These are phyloP conservation scores for Diploptera punctata DNA, from an alignment of 2,888 invertebrate genomes.

Conservation along the genomic window DNA sequence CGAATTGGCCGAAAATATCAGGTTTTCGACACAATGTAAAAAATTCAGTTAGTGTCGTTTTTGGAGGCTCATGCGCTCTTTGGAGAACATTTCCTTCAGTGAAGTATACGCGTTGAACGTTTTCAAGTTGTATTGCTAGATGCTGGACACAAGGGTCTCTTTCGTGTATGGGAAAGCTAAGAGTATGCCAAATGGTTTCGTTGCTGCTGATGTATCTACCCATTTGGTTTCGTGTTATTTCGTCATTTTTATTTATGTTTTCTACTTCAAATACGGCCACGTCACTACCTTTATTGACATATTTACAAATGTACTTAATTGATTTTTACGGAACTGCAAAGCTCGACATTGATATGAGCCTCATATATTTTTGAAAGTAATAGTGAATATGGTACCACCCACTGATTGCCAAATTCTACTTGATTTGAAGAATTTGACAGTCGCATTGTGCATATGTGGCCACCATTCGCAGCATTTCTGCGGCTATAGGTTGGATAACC, in stretches of 20 bases:
- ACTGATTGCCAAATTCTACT: not conserved
- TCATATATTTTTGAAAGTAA: too few relatives aligned
- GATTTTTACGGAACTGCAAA: not conserved
- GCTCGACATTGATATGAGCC: too few relatives aligned
- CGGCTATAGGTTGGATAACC: conserved; percentile 51
- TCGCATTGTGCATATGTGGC: conserved; percentile 28
- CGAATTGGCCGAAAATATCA: too few relatives aligned
- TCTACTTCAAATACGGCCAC: not conserved
- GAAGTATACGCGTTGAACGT: conserved; percentile 50
- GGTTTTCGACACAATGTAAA: too few relatives aligned
- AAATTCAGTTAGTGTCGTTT: conserved; percentile 45
- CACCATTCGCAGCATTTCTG: conserved; percentile 45
- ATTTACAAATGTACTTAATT: not conserved
- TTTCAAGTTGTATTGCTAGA: conserved; percentile 48
- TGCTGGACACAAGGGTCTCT: conserved; percentile 45
- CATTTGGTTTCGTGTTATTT: not conserved
- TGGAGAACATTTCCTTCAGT: conserved; percentile 48
- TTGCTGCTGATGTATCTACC: not conserved
- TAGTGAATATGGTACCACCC: not conserved
- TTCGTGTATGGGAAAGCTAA: not conserved
- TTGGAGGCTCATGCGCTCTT: conserved; percentile 40
- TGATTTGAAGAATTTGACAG: not conserved
- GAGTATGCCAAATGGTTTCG: not conserved
- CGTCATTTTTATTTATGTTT: not conserved
- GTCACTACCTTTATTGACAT: not conserved